A percentile compares a stretch with the other conserved stretches of the same genome.
Conservation (phyloP, 2,888 invertebrate species). For the Rugalucina vietnamica region DNA sequence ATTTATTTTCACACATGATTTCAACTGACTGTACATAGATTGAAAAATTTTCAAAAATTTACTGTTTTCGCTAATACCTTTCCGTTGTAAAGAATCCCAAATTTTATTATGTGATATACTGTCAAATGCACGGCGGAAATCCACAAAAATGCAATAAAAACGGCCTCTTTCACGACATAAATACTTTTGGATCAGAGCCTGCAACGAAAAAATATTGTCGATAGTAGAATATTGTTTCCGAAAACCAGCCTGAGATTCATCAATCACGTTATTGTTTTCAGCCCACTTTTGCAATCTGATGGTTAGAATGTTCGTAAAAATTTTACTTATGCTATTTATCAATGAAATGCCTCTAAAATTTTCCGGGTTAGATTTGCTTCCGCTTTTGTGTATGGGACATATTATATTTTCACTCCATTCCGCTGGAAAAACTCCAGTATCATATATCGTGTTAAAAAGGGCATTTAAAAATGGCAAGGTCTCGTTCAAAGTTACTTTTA, state of each 20-base stretch:
- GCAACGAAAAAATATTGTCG: constrained; percentile 13
- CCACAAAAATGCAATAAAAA: constrained; percentile 14
- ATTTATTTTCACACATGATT: constrained; percentile 14
- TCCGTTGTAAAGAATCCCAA: neutral
- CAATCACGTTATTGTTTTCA: neutral
- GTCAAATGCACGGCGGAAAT: constrained; percentile 14
- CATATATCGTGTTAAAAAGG: neutral
- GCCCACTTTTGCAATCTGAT: neutral
- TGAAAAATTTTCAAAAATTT: neutral
- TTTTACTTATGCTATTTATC: neutral
- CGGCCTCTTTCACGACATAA: neutral
- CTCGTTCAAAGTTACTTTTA: constrained; percentile 9
- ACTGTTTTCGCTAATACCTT: constrained; percentile 2
- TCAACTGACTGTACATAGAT: constrained; percentile 14
- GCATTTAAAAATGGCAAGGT: neutral
- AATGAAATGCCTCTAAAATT: neutral
- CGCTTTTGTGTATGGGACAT: neutral
- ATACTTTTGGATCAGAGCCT: constrained; percentile 8
- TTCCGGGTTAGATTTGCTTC: neutral
- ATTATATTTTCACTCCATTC: neutral
- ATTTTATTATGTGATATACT: neutral
- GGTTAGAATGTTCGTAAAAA: neutral
- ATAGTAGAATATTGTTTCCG: neutral
- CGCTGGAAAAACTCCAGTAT: neutral
- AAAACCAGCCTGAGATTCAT: constrained; percentile 9